A percentile compares a stretch with the other conserved stretches of the same genome.
phyloP scores from a whole-genome alignment of 1,140 invertebrate genomes.

The Sycophila sp. region DNA sequence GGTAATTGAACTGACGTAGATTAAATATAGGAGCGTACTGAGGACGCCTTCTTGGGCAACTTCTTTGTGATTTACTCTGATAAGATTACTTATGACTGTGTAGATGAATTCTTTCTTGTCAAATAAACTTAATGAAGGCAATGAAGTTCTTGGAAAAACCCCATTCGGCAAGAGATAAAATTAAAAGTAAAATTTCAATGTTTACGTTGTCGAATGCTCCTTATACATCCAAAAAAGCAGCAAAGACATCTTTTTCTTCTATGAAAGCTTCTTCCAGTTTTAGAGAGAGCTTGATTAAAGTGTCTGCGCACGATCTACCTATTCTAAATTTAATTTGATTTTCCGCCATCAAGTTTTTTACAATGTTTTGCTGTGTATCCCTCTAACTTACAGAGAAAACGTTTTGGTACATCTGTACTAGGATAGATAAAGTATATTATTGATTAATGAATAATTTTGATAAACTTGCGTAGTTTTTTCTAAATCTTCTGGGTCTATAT shows the following conservation, averaged over 20 bases:
- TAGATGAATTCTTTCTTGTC: neutral
- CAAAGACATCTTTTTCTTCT: neutral
- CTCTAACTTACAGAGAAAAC: constrained; percentile 25
- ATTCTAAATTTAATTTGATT: neutral
- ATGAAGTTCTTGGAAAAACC: neutral
- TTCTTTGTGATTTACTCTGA: neutral
- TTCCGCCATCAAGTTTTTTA: neutral
- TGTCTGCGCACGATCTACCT: constrained; percentile 9
- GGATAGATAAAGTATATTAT: neutral
- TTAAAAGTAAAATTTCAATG: neutral
- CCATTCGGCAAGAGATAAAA: neutral
- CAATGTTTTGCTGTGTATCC: neutral
- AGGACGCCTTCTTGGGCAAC: too few relatives aligned
- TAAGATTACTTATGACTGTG: neutral
- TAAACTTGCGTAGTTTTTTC: constrained; percentile 10
- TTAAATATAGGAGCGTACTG: neutral
- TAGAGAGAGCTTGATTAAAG: neutral
- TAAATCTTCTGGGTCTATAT: neutral
- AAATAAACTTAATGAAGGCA: neutral
- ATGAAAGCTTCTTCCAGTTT: neutral
- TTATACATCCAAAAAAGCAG: neutral
- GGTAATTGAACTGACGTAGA: neutral
- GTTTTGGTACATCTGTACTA: constrained; percentile 1
- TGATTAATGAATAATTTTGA: neutral
- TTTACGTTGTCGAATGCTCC: constrained; percentile 10